phyloP scores from a whole-genome alignment of 2,888 invertebrate species.

The Dromius quadrimaculatus region DNA sequence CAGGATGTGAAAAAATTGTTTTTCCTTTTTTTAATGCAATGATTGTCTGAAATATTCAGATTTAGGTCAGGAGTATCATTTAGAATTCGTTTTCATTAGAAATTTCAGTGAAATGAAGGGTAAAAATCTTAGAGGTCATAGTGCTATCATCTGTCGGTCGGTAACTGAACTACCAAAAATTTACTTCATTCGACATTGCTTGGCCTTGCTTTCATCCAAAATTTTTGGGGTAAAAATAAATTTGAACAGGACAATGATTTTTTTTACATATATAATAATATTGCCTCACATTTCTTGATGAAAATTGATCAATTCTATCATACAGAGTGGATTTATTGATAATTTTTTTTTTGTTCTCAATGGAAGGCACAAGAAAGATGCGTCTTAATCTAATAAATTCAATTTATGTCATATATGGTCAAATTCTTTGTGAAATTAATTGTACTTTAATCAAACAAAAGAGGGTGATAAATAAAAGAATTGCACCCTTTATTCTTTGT shows the following conservation, averaged over 20 bases:
- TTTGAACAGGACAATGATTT: no score
- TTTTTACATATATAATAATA: no score
- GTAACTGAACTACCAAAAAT: constrained; percentile 37
- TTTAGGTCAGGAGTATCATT: constrained; percentile 23
- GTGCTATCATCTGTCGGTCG: constrained; percentile 20
- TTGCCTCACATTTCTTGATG: no score
- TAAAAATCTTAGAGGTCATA: constrained; percentile 10
- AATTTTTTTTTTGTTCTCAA: no score
- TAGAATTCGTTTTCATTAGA: background rate
- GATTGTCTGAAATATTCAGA: constrained; percentile 13
- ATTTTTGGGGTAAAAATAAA: no score
- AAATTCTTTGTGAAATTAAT: constrained; percentile 38
- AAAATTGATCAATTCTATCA: no score
- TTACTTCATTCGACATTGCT: constrained; percentile 13
- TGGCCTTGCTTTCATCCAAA: background rate
- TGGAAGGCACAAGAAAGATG: constrained; percentile 38
- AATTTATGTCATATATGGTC: constrained; percentile 21
- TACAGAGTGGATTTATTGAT: no score
- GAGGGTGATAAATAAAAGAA: constrained; percentile 43
- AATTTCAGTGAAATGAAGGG: background rate
- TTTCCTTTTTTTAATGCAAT: constrained; percentile 13
- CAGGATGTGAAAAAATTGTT: constrained; percentile 36
- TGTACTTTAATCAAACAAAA: constrained; percentile 39
- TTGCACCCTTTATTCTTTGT: constrained; percentile 38
- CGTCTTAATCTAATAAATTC: background rate